A percentile compares a stretch with the other conserved stretches of the same genome.
Evolutionary conservation across 2,113 vertebrate genomes (phyloP).

Genomic region (Brachyhypopomus occidentalis): DNA sequence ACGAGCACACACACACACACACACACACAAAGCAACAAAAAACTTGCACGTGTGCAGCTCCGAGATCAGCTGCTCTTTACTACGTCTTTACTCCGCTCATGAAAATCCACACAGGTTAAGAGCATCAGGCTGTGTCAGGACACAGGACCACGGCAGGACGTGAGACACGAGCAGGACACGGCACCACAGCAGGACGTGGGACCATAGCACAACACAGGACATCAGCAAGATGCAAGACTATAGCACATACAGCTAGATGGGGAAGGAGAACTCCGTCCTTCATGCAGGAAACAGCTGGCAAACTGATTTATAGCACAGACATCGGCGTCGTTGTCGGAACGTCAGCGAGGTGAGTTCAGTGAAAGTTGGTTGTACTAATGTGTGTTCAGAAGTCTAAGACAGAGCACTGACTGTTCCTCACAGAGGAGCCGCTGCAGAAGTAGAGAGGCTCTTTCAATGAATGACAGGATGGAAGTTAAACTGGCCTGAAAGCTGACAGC

Average conservation of each 20-base stretch:
- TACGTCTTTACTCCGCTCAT: too few species aligned
- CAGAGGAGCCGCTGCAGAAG: not conserved
- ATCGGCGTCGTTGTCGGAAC: not conserved
- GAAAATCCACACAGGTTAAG: not conserved
- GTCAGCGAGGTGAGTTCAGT: not conserved
- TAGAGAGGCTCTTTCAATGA: conserved; percentile 23
- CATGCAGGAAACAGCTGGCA: not conserved
- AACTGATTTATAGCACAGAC: conserved; percentile 23
- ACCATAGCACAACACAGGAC: too few species aligned
- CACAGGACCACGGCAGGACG: not conserved
- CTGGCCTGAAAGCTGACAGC: not conserved
- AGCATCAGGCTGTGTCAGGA: conserved; percentile 10
- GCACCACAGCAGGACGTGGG: not conserved
- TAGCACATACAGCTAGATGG: not conserved
- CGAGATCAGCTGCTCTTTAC: not conserved
- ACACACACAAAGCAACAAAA: too few species aligned
- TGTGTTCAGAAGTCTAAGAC: not conserved
- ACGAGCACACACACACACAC: too few species aligned
- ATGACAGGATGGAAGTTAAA: not conserved
- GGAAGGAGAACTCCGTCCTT: not conserved
- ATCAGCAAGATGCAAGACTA: too few species aligned
- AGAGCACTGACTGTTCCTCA: conserved; percentile 3
- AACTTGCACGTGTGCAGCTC: not conserved
- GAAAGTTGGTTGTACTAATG: conserved; percentile 2
- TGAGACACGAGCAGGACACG: not conserved